Evolutionary conservation across 2,888 invertebrate species (phyloP).

Genomic region (Drosophila incognita): DNA sequence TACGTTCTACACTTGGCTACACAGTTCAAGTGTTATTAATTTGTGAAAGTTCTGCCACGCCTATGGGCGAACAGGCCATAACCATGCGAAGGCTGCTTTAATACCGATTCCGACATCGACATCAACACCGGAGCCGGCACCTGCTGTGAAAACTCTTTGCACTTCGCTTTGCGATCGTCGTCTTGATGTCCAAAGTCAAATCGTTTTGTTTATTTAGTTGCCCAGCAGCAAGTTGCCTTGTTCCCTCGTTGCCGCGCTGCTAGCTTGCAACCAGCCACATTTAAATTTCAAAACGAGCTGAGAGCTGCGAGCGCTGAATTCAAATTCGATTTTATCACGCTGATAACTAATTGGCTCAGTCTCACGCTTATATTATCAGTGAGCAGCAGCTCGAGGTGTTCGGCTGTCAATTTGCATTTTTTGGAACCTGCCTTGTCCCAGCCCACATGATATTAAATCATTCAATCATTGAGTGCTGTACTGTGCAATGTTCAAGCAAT

Average conservation of each 20-base stretch:
- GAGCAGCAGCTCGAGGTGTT: slow-evolving; percentile 28
- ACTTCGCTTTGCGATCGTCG: slow-evolving; percentile 24
- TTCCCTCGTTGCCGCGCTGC: not conserved
- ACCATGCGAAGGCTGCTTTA: slow-evolving; percentile 8
- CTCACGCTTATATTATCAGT: slow-evolving; percentile 45
- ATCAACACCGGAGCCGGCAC: slow-evolving; percentile 40
- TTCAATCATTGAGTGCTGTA: slow-evolving; percentile 2
- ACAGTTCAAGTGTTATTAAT: slow-evolving; percentile 71
- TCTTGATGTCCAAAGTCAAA: slow-evolving; percentile 47
- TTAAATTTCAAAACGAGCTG: slow-evolving; percentile 69
- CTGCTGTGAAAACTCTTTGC: slow-evolving; percentile 49
- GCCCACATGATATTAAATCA: slow-evolving; percentile 1
- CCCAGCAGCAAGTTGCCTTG: slow-evolving; percentile 23
- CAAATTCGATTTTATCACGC: slow-evolving; percentile 65
- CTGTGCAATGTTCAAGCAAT: slow-evolving; percentile 25
- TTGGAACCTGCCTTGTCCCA: not conserved
- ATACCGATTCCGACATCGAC: slow-evolving; percentile 6
- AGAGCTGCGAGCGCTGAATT: slow-evolving; percentile 14
- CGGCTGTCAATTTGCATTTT: slow-evolving; percentile 37
- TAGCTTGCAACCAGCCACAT: slow-evolving; percentile 61
- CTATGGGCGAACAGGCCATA: slow-evolving; percentile 23
- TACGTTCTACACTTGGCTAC: slow-evolving; percentile 39
- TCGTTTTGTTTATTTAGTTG: slow-evolving; percentile 45
- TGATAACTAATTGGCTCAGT: slow-evolving; percentile 61
- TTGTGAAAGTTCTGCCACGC: slow-evolving; percentile 78